phyloP scores from a whole-genome alignment of 2,888 invertebrate genomes.

The Creontiades dilutus region DNA sequence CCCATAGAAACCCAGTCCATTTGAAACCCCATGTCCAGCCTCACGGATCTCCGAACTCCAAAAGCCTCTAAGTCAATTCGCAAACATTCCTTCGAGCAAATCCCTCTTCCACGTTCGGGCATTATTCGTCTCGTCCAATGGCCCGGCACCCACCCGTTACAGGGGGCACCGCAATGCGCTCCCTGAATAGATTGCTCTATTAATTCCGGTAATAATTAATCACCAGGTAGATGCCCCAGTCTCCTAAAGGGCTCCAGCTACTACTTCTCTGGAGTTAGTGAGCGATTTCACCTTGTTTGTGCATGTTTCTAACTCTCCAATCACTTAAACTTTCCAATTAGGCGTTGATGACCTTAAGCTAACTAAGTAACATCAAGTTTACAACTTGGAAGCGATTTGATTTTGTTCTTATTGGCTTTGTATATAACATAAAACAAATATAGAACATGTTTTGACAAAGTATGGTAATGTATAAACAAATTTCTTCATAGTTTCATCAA shows the following conservation, averaged over 20 bases:
- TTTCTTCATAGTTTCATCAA: no score
- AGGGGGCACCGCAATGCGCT: slow-evolving; percentile 14
- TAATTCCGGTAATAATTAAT: slow-evolving; percentile 34
- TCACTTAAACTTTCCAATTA: no score
- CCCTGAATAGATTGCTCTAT: slow-evolving; percentile 34
- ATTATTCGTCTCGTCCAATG: background rate
- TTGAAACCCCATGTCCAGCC: background rate
- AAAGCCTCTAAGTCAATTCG: slow-evolving; percentile 11
- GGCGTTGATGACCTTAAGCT: no score
- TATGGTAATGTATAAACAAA: no score
- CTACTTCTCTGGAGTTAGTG: no score
- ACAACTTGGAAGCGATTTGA: no score
- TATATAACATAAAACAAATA: no score
- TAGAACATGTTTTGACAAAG: no score
- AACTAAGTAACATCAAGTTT: no score
- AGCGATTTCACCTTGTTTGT: no score
- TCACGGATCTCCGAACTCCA: background rate
- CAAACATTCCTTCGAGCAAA: slow-evolving; percentile 13
- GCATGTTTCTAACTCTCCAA: no score
- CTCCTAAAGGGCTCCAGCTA: background rate
- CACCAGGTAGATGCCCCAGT: background rate
- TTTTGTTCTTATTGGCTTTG: no score
- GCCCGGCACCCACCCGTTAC: background rate
- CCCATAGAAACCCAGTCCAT: background rate
- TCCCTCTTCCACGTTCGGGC: slow-evolving; percentile 5